Evolutionary conservation across 2,888 invertebrate species (phyloP).

Genomic region (Dryobota labecula): DNA sequence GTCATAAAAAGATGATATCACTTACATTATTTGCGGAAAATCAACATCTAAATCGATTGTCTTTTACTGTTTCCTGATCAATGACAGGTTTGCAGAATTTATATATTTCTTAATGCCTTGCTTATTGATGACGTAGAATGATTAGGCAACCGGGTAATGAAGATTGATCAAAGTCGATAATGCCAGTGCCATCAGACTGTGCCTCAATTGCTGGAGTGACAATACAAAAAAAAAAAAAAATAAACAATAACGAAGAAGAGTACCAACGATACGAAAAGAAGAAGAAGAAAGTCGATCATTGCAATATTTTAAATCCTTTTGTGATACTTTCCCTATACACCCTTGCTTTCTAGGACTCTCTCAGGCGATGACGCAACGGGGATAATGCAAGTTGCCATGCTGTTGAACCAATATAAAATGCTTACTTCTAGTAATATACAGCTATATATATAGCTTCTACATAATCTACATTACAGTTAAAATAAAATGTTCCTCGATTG

Average conservation of each 20-base stretch:
- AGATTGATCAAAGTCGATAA: not conserved
- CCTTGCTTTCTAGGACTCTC: not conserved
- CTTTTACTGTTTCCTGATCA: constrained; percentile 8
- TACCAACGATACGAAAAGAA: too few species aligned
- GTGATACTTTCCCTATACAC: not conserved
- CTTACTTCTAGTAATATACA: not conserved
- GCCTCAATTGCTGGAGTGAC: too few species aligned
- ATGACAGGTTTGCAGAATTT: not conserved
- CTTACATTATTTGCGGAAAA: constrained; percentile 11
- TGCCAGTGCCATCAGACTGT: too few species aligned
- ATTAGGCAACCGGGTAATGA: not conserved
- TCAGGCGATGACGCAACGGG: not conserved
- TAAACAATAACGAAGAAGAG: too few species aligned
- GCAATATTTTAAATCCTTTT: not conserved
- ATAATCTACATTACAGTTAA: too few species aligned
- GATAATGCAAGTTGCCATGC: not conserved
- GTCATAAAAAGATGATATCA: constrained; percentile 29
- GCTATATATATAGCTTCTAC: too few species aligned
- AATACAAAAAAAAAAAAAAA: too few species aligned
- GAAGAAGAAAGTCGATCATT: not conserved
- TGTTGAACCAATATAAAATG: not conserved
- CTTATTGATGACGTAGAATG: not conserved
- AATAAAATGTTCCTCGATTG: too few species aligned
- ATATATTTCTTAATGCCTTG: not conserved
- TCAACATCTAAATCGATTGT: not conserved